Evolutionary conservation across 2,113 vertebrate species (phyloP), one percentile per base, ranked within the genome.

Genomic region (Aegithalos caudatus): DNA sequence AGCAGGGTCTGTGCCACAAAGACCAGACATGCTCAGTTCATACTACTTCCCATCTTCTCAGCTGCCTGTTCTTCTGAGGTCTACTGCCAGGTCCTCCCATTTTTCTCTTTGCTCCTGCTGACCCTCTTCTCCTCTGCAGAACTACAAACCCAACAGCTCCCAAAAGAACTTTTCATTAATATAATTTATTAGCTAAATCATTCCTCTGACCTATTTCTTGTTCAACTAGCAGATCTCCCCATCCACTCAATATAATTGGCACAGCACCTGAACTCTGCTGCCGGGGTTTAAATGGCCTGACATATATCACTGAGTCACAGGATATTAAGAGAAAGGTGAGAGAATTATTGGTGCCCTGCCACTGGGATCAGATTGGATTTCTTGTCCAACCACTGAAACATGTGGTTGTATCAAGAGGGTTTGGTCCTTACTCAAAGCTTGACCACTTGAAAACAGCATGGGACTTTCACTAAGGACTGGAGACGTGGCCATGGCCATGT

Each of bases 281-380:
- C 62, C 0, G 3, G 67, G 35, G 85, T 90, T 97, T 93, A 95
- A 96, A 94, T 90, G 85, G 85, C 71, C 92, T 92, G 92, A 93
- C 84, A 96, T 95, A 89, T 84, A 97, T 95, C 96, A 95, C 79
- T 80, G 92, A 94, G 93, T 93, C 96, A 95, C 67, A 94, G 94
- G 91, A 95, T 96, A 96, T 97, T 95, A 97, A 91, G 81, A 77
- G 87, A 96, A 94, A 95, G 89, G 94, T 95, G 96, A 95, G 88
- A 95, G 86, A 94, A 92, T 92, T 94, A 72, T 66, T 96, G 95
- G 87, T 35, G 0, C 2, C 1, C 74, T 92, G 93, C 93, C 87
- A 86, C 64, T 28, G 38, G 51, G 90, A 95, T 93, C 87, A 85
- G 95, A 60, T 82, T 93, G 79, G 66, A 80, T 96, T 96, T 96